Percentiles rank a stretch among this genome's conserved stretches.
These are phyloP conservation scores for Sardina pilchardus DNA, from an alignment of 2,113 vertebrate species.

Conservation along the genomic window DNA sequence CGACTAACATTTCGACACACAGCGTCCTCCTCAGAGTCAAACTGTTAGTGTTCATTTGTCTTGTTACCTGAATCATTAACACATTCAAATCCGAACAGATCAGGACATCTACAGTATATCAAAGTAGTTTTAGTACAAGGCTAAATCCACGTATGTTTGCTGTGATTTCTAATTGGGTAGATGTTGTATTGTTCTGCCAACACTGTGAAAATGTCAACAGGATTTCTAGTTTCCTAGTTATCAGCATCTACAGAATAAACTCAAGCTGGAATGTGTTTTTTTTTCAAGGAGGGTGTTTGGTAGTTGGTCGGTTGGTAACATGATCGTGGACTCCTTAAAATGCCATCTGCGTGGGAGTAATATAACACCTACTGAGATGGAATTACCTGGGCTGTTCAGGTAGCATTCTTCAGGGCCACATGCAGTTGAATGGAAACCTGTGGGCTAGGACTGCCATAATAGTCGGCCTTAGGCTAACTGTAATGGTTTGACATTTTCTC, in stretches of 20 bases:
- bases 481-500: background rate
- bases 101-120: background rate
- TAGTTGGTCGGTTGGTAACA: conserved; percentile 15
- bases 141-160: background rate
- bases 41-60: too few relatives aligned
- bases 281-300: background rate
- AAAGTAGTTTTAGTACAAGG: background rate
- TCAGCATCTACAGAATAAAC: background rate
- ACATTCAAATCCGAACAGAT: background rate
- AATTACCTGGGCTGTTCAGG: background rate
- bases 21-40: too few relatives aligned
- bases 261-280: background rate
- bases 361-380: background rate
- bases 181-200: background rate
- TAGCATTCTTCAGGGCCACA: background rate
- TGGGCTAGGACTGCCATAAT: background rate
- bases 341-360: background rate
- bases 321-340: conserved; percentile 24
- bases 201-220: background rate
- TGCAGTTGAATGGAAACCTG: background rate
- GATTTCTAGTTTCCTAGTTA: background rate
- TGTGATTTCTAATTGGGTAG: background rate
- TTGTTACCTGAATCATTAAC: background rate
- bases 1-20: too few relatives aligned
- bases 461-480: background rate